phyloP scores from a whole-genome alignment of 2,113 vertebrate species.

The Eurystomus gularis region DNA sequence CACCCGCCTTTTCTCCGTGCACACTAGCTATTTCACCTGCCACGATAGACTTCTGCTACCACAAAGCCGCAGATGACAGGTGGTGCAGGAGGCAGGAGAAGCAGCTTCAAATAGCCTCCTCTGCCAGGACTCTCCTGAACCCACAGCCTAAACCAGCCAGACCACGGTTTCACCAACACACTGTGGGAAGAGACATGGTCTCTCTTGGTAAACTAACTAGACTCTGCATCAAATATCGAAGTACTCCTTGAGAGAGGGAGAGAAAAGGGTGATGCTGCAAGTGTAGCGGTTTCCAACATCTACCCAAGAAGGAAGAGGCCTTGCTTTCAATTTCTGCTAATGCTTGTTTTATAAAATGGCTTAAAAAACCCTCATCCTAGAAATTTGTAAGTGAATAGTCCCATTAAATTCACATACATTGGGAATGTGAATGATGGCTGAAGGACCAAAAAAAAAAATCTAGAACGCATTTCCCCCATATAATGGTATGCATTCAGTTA shows the following conservation, averaged over 20 bases:
- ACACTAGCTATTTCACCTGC: neutral
- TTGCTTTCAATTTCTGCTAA: neutral
- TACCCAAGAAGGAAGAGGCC: neutral
- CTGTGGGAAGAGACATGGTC: neutral
- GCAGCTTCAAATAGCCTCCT: neutral
- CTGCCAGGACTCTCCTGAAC: neutral
- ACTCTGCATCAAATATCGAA: neutral
- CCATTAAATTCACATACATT: neutral
- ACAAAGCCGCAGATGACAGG: neutral
- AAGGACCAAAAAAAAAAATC: neutral
- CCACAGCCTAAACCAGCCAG: neutral
- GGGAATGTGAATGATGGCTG: neutral
- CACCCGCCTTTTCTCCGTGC: neutral
- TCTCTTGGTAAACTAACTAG: neutral
- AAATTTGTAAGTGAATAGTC: neutral
- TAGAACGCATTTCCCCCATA: neutral
- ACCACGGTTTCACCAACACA: neutral
- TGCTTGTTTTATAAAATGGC: neutral
- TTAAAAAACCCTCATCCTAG: neutral
- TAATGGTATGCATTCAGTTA: neutral
- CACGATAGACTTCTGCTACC: fast-evolving
- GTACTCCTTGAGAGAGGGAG: neutral
- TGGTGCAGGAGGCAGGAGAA: neutral
- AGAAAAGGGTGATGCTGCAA: neutral
- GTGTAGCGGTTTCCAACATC: neutral